Evolutionary conservation across 2,888 invertebrate genomes (phyloP).

Genomic region (Toxonevra muliebris): DNA sequence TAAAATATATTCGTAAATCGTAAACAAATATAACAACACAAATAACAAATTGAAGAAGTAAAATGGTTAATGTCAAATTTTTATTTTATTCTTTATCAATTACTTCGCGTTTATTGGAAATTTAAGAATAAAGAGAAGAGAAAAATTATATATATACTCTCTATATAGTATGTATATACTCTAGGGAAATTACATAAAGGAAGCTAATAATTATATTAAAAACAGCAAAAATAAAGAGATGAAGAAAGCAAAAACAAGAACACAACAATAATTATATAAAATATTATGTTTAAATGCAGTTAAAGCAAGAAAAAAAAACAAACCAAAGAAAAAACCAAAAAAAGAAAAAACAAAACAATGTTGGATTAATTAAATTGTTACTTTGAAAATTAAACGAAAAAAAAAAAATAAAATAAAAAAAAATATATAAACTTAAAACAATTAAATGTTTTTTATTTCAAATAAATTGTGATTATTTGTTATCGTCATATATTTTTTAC

Average conservation of each 20-base stretch:
- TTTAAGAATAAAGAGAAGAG: slow-evolving; percentile 38
- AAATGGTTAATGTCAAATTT: slow-evolving; percentile 13
- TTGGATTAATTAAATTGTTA: slow-evolving; percentile 32
- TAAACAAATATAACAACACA: slow-evolving; percentile 32
- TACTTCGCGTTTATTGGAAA: slow-evolving; percentile 44
- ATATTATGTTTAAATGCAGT: slow-evolving; percentile 3
- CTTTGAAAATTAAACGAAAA: slow-evolving; percentile 41
- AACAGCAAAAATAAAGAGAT: slow-evolving; percentile 8
- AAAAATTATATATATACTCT: slow-evolving; percentile 32
- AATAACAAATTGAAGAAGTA: slow-evolving; percentile 44
- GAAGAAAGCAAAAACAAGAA: not conserved
- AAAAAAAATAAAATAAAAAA: slow-evolving; percentile 40
- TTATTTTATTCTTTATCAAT: slow-evolving; percentile 47
- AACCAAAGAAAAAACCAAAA: slow-evolving; percentile 17
- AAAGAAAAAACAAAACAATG: slow-evolving; percentile 27
- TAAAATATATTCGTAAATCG: slow-evolving; percentile 39
- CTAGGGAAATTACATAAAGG: too few species aligned
- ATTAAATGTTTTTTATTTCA: slow-evolving; percentile 52
- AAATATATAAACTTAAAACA: slow-evolving; percentile 46
- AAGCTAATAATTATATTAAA: not conserved
- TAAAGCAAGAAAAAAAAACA: slow-evolving; percentile 6
- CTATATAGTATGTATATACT: not conserved
- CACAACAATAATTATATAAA: not conserved
- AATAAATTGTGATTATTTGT: not conserved
- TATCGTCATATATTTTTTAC: not conserved